phyloP scores from a whole-genome alignment of 2,797 vertebrate genomes.

The Parotocinclus haroldoi region DNA sequence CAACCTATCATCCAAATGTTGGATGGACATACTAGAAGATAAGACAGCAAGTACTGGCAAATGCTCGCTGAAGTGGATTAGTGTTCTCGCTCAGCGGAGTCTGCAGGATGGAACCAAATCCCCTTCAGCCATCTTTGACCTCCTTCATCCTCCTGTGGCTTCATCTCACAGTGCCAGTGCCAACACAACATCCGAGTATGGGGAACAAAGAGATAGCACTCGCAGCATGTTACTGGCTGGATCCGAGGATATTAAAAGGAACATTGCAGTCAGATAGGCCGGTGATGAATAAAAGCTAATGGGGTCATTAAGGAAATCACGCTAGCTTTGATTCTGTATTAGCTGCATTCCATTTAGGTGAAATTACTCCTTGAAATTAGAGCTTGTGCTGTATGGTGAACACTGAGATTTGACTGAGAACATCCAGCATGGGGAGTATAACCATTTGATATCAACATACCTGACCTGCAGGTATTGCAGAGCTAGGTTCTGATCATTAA shows the following conservation, averaged over 20 bases:
- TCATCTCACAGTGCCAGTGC: no score
- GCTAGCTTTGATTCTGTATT: background rate
- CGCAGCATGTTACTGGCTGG: constrained; percentile 15
- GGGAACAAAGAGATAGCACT: constrained; percentile 22
- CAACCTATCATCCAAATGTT: no score
- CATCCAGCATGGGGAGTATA: no score
- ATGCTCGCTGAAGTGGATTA: constrained; percentile 43
- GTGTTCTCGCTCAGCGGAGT: constrained; percentile 35
- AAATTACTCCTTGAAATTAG: no score
- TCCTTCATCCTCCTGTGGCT: constrained; percentile 29
- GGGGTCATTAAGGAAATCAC: constrained; percentile 8
- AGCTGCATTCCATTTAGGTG: background rate
- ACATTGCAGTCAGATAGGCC: background rate
- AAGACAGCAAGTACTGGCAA: no score
- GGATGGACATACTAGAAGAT: no score
- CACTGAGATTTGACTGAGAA: no score
- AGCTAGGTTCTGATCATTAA: no score
- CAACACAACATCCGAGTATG: constrained; percentile 37
- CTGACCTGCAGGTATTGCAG: no score
- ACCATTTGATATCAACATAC: no score
- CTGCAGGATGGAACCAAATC: constrained; percentile 39
- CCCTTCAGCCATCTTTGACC: constrained; percentile 41
- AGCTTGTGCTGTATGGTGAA: background rate
- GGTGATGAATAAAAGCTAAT: constrained; percentile 12
- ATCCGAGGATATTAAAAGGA: constrained; percentile 17